Base-by-base conservation (phyloP, 2,797 vertebrate species). In the Tangara arthus region DNA sequence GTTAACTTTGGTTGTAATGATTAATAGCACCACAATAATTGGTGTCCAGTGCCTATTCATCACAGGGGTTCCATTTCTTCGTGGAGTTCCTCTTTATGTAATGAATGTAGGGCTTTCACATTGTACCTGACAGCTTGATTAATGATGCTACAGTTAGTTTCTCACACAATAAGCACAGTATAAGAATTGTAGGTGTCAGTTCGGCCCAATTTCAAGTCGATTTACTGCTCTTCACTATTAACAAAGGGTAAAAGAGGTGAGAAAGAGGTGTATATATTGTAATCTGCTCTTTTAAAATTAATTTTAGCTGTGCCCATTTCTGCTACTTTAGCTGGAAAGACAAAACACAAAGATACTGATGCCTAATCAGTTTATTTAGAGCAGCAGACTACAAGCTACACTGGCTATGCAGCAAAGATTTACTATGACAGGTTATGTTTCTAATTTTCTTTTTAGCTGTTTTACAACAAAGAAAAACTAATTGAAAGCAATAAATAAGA, bases 61-160 rank as follows among this genome's bases (percentile, higher is more conserved):
- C 96, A 98, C 57, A 89, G 89, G 56, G 75, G 42, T 91, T 96
- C 96, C 73, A 96, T 97, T 97, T 97, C 97, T 98, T 97, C 96
- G 24, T 96, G 95, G 96, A 95, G 86, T 92, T 95, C 93, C 86
- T 95, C 91, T 93, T 97, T 95, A 97, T 97, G 97, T 97, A 98
- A 98, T 97, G 98, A 97, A 96, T 63, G 94, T 69, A 93, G 96
- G 94, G 94, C 92, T 94, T 95, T 93, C 90, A 86, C 97, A 95
- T 97, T 97, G 76, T 92, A 92, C 59, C 86, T 93, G 93, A 97
- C 98, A 98, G 90, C 37, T 96, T 98, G 98, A 99, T 98, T 98
- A 98, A 99, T 97, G 96, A 94, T 94, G 96, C 97, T 97, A 96
- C 97, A 97, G 97, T 97, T 93, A 82, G 91, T 96, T 97, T 98